A percentile compares a stretch with the other conserved stretches of the same genome.
These are phyloP conservation scores for Andrena fulva DNA, from an alignment of 2,888 invertebrate species.

Conservation along the genomic window DNA sequence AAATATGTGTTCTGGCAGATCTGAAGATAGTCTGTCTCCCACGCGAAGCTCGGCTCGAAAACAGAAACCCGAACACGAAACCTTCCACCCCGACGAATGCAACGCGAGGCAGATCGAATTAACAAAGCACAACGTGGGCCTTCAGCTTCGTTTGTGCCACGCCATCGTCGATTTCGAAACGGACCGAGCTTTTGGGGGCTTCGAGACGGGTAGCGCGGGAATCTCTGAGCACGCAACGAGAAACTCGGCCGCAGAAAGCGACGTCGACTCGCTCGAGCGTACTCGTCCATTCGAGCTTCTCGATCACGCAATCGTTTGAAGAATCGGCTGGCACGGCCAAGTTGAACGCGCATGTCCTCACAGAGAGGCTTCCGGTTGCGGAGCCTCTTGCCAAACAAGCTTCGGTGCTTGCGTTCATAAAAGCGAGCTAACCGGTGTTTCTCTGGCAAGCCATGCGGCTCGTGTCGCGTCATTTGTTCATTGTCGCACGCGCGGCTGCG, in stretches of 20 bases:
- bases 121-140: conserved; percentile 83
- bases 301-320: conserved; percentile 20
- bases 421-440: conserved; percentile 79
- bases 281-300: conserved; percentile 25
- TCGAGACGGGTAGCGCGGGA: conserved; percentile 5
- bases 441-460: conserved; percentile 85
- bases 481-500: conserved; percentile 84
- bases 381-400: conserved; percentile 84
- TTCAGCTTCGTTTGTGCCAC: conserved; percentile 78
- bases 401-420: conserved; percentile 74
- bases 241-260: conserved; percentile 41
- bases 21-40: background rate
- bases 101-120: conserved; percentile 73
- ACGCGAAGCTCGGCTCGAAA: conserved; percentile 19
- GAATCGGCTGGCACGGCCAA: conserved; percentile 68
- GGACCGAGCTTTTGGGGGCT: conserved; percentile 15
- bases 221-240: conserved; percentile 25
- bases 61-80: conserved; percentile 68
- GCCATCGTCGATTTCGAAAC: background rate
- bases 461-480: conserved; percentile 85
- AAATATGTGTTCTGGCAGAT: background rate
- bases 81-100: conserved; percentile 77
- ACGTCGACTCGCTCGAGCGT: conserved; percentile 40
- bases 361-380: conserved; percentile 83
- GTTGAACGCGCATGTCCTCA: conserved; percentile 84